A percentile compares a stretch with the other conserved stretches of the same genome.
Evolutionary conservation across 2,888 invertebrate species (phyloP).

Genomic region (Branchellion lobata): DNA sequence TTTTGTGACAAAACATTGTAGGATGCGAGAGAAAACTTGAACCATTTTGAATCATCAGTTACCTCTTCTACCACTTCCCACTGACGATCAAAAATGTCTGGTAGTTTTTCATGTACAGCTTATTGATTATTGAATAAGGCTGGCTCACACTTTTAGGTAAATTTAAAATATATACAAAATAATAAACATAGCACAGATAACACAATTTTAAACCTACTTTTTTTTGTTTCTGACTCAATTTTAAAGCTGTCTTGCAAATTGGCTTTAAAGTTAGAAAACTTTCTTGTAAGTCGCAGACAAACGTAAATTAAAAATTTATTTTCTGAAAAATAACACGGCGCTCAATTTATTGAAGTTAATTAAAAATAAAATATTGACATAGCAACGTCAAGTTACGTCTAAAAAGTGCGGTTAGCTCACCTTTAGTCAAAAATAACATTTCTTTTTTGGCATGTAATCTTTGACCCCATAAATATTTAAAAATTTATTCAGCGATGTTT

Average conservation of each 20-base stretch:
- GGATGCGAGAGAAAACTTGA: slow-evolving; percentile 72
- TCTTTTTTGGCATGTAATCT: background rate
- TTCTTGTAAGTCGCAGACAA: background rate
- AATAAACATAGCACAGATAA: no score
- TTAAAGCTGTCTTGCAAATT: background rate
- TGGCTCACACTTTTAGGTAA: no score
- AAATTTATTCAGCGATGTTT: no score
- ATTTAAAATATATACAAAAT: no score
- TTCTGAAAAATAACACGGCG: no score
- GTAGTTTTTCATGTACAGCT: no score
- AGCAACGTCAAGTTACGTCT: background rate
- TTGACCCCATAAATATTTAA: no score
- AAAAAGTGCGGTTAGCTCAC: background rate
- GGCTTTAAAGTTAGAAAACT: background rate
- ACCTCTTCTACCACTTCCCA: slow-evolving; percentile 36
- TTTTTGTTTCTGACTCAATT: background rate
- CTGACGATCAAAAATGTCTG: slow-evolving; percentile 20
- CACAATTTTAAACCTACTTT: no score
- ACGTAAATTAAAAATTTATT: background rate
- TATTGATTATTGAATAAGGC: no score
- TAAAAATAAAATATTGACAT: background rate
- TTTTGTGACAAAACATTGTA: slow-evolving; percentile 87
- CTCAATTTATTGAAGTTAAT: background rate
- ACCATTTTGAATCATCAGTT: slow-evolving; percentile 19
- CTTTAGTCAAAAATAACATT: background rate